Evolutionary conservation across 2,888 invertebrate species (phyloP), one percentile per base, ranked within the genome.

Genomic region (Scaptomyza tumidula): DNA sequence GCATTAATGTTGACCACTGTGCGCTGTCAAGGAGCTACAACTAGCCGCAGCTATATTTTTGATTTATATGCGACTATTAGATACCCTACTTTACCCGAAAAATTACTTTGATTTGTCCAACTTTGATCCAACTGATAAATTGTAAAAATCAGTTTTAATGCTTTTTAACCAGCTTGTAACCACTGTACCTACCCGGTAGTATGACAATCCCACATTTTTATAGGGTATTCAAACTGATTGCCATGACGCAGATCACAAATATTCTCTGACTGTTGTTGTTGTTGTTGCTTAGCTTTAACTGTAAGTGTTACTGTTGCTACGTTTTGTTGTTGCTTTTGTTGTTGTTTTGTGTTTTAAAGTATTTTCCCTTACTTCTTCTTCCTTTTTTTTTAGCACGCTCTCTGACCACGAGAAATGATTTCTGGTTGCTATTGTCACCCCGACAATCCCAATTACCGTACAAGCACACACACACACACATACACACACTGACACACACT

Each of bases 171-270:
- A 24, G 2, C 24, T 24, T 24, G 24, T 24, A 24, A 24, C 24
- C 24, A 37, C 41, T 41, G 41, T 41, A 7, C 39, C 14, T 9
- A 1, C 4, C 10, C 4, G 10, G 41, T 41, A 0, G 16, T 16
- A 41, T 41, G 41, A 41, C 41, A 41, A 16, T 16, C 41, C 10
- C 41, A 16, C 41, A 6, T 41, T 16, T 37, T 19, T 67, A 39
- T 3, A 59, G 70, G 63, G 54, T 76, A 77, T 64, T 19, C 46
- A 48, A 67, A 73, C 66, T 88, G 84, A 86, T 86, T 90, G 76
- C 86, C 89, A 77, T 87, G 90, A 88, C 86, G 85, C 71, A 78
- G 83, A 80, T 90, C 79, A 76, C 70, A 81, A 86, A 59, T 73
- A 75, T 71, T 64, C 53, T 43, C 43, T 61, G 73, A 56, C 61